phyloP scores from a whole-genome alignment of 2,888 invertebrate species.

The Tromatobia lineatoria region DNA sequence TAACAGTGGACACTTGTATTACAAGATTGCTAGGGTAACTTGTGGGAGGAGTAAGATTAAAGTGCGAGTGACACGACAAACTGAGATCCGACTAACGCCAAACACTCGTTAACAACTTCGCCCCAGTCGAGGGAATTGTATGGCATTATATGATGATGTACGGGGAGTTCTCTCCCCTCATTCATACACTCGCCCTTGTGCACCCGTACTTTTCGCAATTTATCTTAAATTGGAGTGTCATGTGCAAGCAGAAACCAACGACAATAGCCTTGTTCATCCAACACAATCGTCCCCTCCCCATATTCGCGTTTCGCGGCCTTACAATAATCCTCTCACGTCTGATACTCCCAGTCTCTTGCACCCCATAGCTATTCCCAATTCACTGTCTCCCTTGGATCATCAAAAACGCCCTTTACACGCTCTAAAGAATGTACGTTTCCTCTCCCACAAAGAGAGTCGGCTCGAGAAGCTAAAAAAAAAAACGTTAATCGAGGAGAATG shows the following conservation, averaged over 20 bases:
- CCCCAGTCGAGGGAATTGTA: constrained; percentile 35
- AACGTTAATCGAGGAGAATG: not conserved
- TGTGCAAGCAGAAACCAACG: constrained; percentile 29
- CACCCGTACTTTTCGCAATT: constrained; percentile 56
- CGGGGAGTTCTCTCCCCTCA: constrained; percentile 2
- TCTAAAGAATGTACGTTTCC: not conserved
- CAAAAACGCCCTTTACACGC: constrained; percentile 5
- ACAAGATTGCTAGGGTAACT: not conserved
- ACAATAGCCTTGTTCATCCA: not conserved
- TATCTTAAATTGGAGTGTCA: constrained; percentile 63
- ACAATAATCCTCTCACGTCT: not conserved
- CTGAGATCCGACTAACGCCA: constrained; percentile 11
- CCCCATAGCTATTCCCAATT: constrained; percentile 16
- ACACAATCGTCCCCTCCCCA: constrained; percentile 16
- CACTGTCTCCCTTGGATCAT: constrained; percentile 15
- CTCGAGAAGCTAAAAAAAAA: constrained; percentile 19
- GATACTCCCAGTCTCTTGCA: not conserved
- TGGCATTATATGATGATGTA: constrained; percentile 18
- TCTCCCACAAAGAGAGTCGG: constrained; percentile 77
- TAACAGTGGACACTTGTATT: not conserved
- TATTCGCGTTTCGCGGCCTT: constrained; percentile 6
- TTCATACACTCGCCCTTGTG: constrained; percentile 18
- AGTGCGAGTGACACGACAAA: constrained; percentile 23
- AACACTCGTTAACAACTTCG: constrained; percentile 34
- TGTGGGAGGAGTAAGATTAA: constrained; percentile 15